Conservation (phyloP, 2,113 vertebrate genomes). For the Synchiropus splendidus region DNA sequence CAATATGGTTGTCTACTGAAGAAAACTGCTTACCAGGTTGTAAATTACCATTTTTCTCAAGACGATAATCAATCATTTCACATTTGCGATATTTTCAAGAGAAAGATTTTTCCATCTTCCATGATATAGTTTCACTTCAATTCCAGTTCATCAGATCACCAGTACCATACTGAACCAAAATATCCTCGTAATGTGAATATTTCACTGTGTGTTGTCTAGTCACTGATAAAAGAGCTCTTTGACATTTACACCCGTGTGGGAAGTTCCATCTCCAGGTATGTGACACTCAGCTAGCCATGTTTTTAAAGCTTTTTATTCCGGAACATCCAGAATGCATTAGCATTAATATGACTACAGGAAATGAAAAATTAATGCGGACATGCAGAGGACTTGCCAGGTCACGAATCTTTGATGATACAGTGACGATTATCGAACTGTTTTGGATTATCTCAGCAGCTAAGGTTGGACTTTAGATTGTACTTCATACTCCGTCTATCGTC, state of each 20-base stretch:
- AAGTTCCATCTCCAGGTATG: slow-evolving; percentile 42
- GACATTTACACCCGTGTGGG: slow-evolving; percentile 51
- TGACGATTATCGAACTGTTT: slow-evolving; percentile 6
- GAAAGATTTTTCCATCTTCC: too few species aligned
- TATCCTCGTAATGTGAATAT: slow-evolving; percentile 28
- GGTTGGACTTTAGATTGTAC: slow-evolving; percentile 3
- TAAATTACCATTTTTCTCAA: too few species aligned
- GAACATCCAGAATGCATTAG: slow-evolving; percentile 62
- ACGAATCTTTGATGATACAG: slow-evolving; percentile 26
- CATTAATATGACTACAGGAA: slow-evolving; percentile 34
- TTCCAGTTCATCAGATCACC: too few species aligned
- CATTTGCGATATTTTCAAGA: too few species aligned
- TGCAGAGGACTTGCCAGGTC: slow-evolving; percentile 16
- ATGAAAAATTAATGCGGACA: slow-evolving; percentile 35
- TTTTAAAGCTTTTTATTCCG: slow-evolving; percentile 39
- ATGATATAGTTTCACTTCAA: too few species aligned
- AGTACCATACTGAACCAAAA: too few species aligned
- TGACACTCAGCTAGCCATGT: slow-evolving; percentile 44
- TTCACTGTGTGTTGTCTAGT: slow-evolving; percentile 33
- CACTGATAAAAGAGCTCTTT: slow-evolving; percentile 19
- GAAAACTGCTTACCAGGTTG: too few species aligned
- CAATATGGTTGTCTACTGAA: too few species aligned
- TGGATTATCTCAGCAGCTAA: too few species aligned
- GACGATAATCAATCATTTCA: too few species aligned
- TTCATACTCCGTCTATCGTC: background rate